Base-by-base conservation (phyloP, 2,113 vertebrate genomes). In the Dissostichus mawsoni region DNA sequence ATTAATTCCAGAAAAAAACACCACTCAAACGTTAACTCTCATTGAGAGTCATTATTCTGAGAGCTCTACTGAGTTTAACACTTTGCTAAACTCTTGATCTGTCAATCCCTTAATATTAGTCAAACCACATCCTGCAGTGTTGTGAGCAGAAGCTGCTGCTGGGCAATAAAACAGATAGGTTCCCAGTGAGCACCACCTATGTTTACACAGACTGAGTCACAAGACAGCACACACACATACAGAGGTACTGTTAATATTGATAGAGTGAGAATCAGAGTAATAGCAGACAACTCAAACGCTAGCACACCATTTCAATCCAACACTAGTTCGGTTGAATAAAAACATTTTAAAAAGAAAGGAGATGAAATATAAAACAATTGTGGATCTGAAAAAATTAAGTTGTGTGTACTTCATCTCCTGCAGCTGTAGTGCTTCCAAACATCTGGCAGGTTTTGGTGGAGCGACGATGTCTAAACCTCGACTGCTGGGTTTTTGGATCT, bases 401-500 rank as follows among this genome's bases (percentile, higher is more conserved):
- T 0, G 14, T 57, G 18, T 87, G 95, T 41, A 41, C 95, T 86
- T 92, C 1, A 69, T 87, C 17, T 78, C 48, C 50, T 61, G 81
- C 20, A 65, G 87, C 58, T 77, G 82, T 7, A 61, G 71, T 29
- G 81, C 61, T 4, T 96, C 94, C 44, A 80, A 81, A 78, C 71
- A 82, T 53, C 93, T 87, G 29, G 88, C 89, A 25, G 95, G 91
- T 87, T 97, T 96, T 6, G 95, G 83, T 20, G 95, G 91, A 71
- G 94, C 44, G 20, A 76, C 84, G 51, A 70, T 75, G 80, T 96
- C 94, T 76, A 94, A 94, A 70, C 95, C 93, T 84, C 91, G 89
- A 65, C 91, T 96, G 92, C 92, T 96, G 76, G 95, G 84, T 65
- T 94, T 83, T 84, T 96, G 70, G 86, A 73, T 87, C 85, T 92